Evolutionary conservation across 2,797 vertebrate genomes (phyloP).

Genomic region (Carapus acus): DNA sequence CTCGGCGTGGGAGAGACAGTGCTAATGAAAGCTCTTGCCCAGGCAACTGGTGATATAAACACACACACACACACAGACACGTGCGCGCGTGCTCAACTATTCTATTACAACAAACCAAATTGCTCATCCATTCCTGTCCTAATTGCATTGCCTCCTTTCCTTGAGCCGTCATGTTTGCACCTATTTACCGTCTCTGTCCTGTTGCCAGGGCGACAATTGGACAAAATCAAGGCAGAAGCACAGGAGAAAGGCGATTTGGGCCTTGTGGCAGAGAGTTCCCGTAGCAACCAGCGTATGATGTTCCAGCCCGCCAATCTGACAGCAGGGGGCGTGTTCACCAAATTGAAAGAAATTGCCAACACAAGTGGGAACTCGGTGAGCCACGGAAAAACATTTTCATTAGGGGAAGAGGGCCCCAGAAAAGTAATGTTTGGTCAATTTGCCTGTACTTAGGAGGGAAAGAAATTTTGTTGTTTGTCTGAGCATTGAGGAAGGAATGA

Average conservation of each 20-base stretch:
- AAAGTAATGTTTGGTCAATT: conserved; percentile 38
- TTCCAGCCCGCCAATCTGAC: conserved; percentile 81
- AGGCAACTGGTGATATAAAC: conserved; percentile 78
- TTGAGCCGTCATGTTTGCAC: conserved; percentile 7
- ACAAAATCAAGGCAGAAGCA: conserved; percentile 81
- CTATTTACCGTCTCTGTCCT: conserved; percentile 40
- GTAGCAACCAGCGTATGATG: conserved; percentile 86
- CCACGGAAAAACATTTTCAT: conserved; percentile 52
- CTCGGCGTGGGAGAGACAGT: conserved; percentile 84
- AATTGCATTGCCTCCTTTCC: conserved; percentile 20
- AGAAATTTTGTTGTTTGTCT: no score
- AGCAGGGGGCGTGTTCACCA: conserved; percentile 76
- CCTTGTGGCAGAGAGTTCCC: conserved; percentile 86
- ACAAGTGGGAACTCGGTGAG: conserved; percentile 86
- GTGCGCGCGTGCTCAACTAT: background rate
- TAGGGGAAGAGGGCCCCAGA: conserved; percentile 17
- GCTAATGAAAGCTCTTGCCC: conserved; percentile 88
- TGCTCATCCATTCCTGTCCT: conserved; percentile 22
- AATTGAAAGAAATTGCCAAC: conserved; percentile 82
- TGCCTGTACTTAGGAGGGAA: no score
- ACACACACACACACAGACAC: conserved; percentile 2
- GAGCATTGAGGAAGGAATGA: conserved; percentile 1
- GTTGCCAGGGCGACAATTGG: conserved; percentile 83
- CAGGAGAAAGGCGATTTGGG: conserved; percentile 86
- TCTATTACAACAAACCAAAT: conserved; percentile 15